Base-by-base conservation (phyloP, 1,140 invertebrate species). In the Chironomus tepperi region DNA sequence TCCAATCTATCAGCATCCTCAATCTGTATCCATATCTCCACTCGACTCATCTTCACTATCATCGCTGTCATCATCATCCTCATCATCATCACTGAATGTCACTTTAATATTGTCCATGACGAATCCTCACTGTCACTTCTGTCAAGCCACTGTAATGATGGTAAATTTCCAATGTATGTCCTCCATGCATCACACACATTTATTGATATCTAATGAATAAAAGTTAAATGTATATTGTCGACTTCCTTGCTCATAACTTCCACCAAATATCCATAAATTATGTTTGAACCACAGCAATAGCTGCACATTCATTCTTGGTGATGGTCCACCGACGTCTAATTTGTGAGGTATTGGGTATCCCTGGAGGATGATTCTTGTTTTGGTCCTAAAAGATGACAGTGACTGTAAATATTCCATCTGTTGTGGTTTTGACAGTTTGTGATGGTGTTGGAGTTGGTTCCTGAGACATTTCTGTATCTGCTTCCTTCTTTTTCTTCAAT, bases 181-280 rank as follows among this genome's bases (percentile, higher is more conserved):
- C 88, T 90, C 95, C 95, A 97, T 81, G 94, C 90, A 77, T 94
- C 91, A 75, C n/a, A n/a, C n/a, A n/a, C 93, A 79, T 83, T 95
- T 96, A 79, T 91, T 90, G 57, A 93, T 81, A 86, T 97, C 94
- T 80, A 96, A 84, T 73, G 88, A 88, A 82, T 95, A 93, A 81
- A 96, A 91, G 83, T 97, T 95, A 75, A 95, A 85, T 2, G 94
- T 97, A 74, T 92, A 87, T 82, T 96, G 92, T 78, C 88, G 91
- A 73, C 94, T 89, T 8, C 89, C 91, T 75, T 91, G 89, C 84
- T 97, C 95, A 78, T 88, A 87, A 76, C 95, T 85, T 1, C 96
- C 96, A 7, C 95, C 95, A 83, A 94, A 97, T 34, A 98, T 79
- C 81, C 93, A 97, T 0, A 98, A 82, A 9, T 86, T 81, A 19